Evolutionary conservation across 2,888 invertebrate genomes (phyloP).

Genomic region (Ecdyonurus torrentis): DNA sequence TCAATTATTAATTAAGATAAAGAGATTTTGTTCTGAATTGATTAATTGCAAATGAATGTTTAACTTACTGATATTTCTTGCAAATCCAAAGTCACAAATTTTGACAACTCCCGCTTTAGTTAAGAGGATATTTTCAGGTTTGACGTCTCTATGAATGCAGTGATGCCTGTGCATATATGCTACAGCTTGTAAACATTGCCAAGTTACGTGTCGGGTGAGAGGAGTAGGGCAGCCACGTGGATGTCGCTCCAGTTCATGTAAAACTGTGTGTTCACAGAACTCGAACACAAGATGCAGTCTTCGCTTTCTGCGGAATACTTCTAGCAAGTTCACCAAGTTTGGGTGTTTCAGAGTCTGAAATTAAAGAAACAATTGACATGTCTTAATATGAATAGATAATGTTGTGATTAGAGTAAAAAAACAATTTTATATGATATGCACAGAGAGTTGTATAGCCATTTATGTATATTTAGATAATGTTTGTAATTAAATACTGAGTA

Average conservation of each 20-base stretch:
- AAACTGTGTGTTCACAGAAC: constrained; percentile 92
- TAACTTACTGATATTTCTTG: constrained; percentile 70
- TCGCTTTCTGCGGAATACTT: constrained; percentile 90
- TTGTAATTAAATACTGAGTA: too few relatives aligned
- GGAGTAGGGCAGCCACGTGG: constrained; percentile 84
- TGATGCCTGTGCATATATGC: constrained; percentile 94
- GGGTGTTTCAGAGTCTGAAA: constrained; percentile 92
- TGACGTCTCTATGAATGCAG: constrained; percentile 93
- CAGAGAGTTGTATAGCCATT: too few relatives aligned
- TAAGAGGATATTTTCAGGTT: constrained; percentile 95
- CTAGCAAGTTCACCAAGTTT: constrained; percentile 90
- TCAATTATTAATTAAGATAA: not conserved
- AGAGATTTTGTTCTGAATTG: not conserved
- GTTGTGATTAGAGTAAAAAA: too few relatives aligned
- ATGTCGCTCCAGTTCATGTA: constrained; percentile 90
- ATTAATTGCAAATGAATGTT: not conserved
- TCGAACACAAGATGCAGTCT: constrained; percentile 97
- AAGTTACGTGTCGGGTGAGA: constrained; percentile 79
- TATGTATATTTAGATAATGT: too few relatives aligned
- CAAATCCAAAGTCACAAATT: constrained; percentile 97
- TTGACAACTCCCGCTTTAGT: constrained; percentile 89
- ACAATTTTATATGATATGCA: too few relatives aligned
- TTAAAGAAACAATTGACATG: constrained; percentile 14
- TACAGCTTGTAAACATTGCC: constrained; percentile 90
- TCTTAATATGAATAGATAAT: too few relatives aligned